phyloP scores from a whole-genome alignment of 2,888 invertebrate genomes.

The Cephus nigrinus region DNA sequence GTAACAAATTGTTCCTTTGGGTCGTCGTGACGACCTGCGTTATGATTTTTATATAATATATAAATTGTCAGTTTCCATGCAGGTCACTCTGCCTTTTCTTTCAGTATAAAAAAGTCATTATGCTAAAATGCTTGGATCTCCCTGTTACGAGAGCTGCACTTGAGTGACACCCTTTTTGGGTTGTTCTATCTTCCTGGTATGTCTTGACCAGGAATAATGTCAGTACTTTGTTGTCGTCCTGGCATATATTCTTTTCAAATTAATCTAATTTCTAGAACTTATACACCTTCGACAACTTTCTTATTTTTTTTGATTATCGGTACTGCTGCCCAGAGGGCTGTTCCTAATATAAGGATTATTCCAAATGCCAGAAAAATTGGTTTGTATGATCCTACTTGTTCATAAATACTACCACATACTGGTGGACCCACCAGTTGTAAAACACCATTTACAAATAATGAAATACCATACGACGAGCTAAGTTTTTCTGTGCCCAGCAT shows the following conservation, averaged over 20 bases:
- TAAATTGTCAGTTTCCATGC: slow-evolving; percentile 3
- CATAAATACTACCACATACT: slow-evolving; percentile 79
- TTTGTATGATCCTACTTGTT: slow-evolving; percentile 74
- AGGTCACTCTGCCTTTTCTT: background rate
- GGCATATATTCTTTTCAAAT: background rate
- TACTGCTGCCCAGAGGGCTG: slow-evolving; percentile 79
- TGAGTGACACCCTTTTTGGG: background rate
- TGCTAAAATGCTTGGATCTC: background rate
- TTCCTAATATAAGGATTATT: slow-evolving; percentile 77
- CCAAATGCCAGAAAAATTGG: slow-evolving; percentile 82
- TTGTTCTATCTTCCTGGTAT: background rate
- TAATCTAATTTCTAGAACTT: background rate
- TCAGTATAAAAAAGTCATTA: background rate
- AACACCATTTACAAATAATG: slow-evolving; percentile 86
- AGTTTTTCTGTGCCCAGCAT: slow-evolving; percentile 84
- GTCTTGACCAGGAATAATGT: background rate
- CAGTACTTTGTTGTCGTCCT: background rate
- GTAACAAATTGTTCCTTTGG: background rate
- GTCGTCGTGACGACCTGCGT: background rate
- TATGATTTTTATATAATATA: slow-evolving; percentile 2
- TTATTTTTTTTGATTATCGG: slow-evolving; percentile 74
- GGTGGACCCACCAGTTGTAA: slow-evolving; percentile 85
- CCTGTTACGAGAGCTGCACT: background rate
- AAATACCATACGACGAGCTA: slow-evolving; percentile 87
- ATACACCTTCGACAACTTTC: slow-evolving; percentile 39